A percentile compares a stretch with the other conserved stretches of the same genome.
These are phyloP conservation scores for Hippocampus zosterae DNA, from an alignment of 2,113 vertebrate species.

Conservation along the genomic window DNA sequence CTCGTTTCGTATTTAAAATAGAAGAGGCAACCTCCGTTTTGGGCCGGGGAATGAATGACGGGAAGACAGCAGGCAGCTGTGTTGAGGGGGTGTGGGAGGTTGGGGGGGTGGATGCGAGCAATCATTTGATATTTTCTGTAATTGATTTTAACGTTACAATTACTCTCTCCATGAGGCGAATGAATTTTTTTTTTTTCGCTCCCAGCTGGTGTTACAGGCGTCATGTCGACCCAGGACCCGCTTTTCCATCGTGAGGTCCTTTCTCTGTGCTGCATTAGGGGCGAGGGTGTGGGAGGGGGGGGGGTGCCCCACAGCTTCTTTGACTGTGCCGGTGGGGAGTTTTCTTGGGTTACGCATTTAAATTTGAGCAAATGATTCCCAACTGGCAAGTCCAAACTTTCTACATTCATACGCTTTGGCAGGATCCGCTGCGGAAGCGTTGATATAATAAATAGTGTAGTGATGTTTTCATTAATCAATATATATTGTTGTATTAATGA, in stretches of 20 bases:
- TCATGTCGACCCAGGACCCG: slow-evolving; percentile 44
- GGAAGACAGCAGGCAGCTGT: slow-evolving; percentile 32
- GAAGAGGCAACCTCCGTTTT: slow-evolving; percentile 19
- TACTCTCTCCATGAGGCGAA: slow-evolving; percentile 54
- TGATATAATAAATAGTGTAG: too few species aligned
- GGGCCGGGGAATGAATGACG: slow-evolving; percentile 39
- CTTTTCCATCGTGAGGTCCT: slow-evolving; percentile 50
- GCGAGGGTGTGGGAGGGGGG: too few species aligned
- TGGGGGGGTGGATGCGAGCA: slow-evolving; percentile 29
- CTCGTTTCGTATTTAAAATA: slow-evolving; percentile 42
- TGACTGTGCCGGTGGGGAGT: slow-evolving; percentile 51
- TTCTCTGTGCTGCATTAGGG: slow-evolving; percentile 57
- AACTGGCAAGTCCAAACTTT: slow-evolving; percentile 36
- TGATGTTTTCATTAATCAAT: too few species aligned
- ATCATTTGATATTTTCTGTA: slow-evolving; percentile 55
- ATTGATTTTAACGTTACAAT: slow-evolving; percentile 69
- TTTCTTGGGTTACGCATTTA: slow-evolving; percentile 57
- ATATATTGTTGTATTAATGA: too few species aligned
- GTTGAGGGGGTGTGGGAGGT: too few species aligned
- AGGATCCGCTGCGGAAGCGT: slow-evolving; percentile 43
- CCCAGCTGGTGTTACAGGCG: slow-evolving; percentile 48
- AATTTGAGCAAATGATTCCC: slow-evolving; percentile 58
- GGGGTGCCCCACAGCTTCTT: slow-evolving; percentile 42
- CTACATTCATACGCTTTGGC: neutral
- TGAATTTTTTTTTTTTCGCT: slow-evolving; percentile 27